Evolutionary conservation across 2,797 vertebrate species (phyloP).

Genomic region (Numenius phaeopus): DNA sequence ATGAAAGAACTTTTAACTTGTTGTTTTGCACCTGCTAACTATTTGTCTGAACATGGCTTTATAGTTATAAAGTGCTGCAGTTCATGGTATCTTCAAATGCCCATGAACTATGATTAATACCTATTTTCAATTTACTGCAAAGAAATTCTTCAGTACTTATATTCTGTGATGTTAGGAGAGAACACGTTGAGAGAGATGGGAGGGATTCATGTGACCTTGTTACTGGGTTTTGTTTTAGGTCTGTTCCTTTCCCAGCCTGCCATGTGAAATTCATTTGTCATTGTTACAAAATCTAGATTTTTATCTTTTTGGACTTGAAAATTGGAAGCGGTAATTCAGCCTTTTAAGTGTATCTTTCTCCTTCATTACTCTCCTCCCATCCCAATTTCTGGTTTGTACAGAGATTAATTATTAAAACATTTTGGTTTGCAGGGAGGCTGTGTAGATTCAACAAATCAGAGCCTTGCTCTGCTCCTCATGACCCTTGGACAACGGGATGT

Average conservation of each 20-base stretch:
- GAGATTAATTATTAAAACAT: slow-evolving; percentile 74
- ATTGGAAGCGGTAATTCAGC: neutral
- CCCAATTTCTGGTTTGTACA: slow-evolving; percentile 56
- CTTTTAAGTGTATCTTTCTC: neutral
- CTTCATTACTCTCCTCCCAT: neutral
- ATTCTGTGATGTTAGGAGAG: neutral
- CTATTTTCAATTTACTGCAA: neutral
- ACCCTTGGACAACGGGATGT: slow-evolving; percentile 97
- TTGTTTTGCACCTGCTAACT: neutral
- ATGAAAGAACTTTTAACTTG: neutral
- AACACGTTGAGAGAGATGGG: neutral
- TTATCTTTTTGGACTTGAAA: slow-evolving; percentile 34
- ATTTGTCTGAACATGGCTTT: neutral
- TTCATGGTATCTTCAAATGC: neutral
- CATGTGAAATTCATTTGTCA: neutral
- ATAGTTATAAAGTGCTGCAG: neutral
- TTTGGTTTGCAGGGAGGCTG: slow-evolving; percentile 91
- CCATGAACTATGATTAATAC: neutral
- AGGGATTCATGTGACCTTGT: neutral
- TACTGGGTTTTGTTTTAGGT: neutral
- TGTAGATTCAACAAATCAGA: slow-evolving; percentile 96
- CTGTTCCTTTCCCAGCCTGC: neutral
- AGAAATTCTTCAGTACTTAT: neutral
- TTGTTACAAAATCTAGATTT: slow-evolving; percentile 14
- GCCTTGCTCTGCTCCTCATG: slow-evolving; percentile 93